Percentiles rank a stretch among this genome's conserved stretches.
Conservation (phyloP, 2,113 vertebrate species). For the Talpa occidentalis region DNA sequence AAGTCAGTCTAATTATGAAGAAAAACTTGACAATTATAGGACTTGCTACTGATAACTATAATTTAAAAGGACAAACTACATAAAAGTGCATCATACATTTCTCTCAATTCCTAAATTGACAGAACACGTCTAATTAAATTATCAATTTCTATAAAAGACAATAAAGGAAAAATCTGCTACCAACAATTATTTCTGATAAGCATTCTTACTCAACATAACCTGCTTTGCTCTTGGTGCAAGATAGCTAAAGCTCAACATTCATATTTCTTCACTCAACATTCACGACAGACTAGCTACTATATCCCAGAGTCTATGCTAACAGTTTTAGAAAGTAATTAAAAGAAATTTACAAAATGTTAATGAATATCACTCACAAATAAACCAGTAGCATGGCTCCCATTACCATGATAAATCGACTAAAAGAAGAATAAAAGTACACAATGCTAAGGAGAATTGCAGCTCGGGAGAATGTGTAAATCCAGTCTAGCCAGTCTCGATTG, state of each 20-base stretch:
- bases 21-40: not conserved
- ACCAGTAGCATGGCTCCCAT: conserved; percentile 96
- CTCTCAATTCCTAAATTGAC: conserved; percentile 9
- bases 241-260: not conserved
- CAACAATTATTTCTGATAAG: conserved; percentile 24
- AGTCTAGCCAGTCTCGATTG: conserved; percentile 98
- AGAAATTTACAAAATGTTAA: not conserved
- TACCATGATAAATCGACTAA: conserved; percentile 97
- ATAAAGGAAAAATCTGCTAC: conserved; percentile 28
- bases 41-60: not conserved
- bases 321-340: not conserved
- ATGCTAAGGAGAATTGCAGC: conserved; percentile 96
- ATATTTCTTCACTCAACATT: not conserved
- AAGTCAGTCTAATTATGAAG: not conserved
- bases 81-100: not conserved
- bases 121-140: not conserved
- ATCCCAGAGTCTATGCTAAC: not conserved
- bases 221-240: not conserved
- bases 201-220: not conserved
- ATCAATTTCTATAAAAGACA: conserved; percentile 44
- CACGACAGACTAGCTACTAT: not conserved
- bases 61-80: not conserved
- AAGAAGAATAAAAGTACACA: conserved; percentile 98
- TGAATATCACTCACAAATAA: conserved; percentile 93
- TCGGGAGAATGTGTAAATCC: conserved; percentile 95